phyloP scores from a whole-genome alignment of 2,888 invertebrate species.

The Automeris io region DNA sequence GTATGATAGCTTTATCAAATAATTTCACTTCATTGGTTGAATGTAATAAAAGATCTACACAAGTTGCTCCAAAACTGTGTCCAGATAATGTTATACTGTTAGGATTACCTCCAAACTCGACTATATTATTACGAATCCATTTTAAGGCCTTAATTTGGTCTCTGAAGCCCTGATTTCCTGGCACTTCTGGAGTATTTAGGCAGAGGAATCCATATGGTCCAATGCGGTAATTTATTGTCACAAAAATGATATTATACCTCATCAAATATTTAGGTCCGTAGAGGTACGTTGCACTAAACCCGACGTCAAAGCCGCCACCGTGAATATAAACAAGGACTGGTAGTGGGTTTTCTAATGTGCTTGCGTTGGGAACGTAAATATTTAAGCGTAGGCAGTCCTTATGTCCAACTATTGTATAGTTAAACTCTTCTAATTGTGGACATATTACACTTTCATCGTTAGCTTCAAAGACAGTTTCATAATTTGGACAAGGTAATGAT shows the following conservation, averaged over 20 bases:
- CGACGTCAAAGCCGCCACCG: constrained; percentile 10
- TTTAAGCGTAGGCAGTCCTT: constrained; percentile 64
- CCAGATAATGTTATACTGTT: constrained; percentile 28
- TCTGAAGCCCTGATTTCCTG: constrained; percentile 30
- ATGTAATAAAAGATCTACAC: constrained; percentile 19
- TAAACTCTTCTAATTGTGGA: constrained; percentile 24
- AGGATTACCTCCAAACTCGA: constrained; percentile 28
- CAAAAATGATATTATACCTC: constrained; percentile 22
- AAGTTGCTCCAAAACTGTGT: constrained; percentile 24
- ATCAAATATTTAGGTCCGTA: constrained; percentile 26
- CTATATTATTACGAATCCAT: constrained; percentile 32
- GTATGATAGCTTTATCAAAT: constrained; percentile 21
- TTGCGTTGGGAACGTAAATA: constrained; percentile 8
- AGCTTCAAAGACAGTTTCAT: constrained; percentile 20
- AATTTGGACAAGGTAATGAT: constrained; percentile 15
- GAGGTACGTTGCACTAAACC: constrained; percentile 20
- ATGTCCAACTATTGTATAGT: constrained; percentile 33
- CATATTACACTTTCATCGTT: constrained; percentile 18
- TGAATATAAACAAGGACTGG: constrained; percentile 8
- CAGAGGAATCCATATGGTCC: constrained; percentile 25
- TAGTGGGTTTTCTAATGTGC: background rate
- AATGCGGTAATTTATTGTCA: constrained; percentile 22
- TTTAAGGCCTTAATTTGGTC: constrained; percentile 29
- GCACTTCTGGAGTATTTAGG: constrained; percentile 18
- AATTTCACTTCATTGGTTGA: constrained; percentile 14